Percentiles rank a stretch among this genome's conserved stretches.
phyloP scores from a whole-genome alignment of 2,888 invertebrate species.

The Himalopsyche kuldschensis region DNA sequence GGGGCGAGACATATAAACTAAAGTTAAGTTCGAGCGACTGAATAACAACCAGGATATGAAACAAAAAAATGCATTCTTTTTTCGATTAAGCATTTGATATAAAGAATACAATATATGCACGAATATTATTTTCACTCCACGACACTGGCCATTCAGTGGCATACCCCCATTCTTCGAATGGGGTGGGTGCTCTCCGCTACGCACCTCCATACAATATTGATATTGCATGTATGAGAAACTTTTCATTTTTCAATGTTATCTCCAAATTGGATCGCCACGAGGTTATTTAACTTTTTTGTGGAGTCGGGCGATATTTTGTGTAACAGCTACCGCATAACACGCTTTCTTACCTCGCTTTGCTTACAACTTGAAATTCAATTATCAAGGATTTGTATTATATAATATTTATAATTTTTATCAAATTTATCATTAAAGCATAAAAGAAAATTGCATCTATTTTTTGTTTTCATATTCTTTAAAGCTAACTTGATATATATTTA shows the following conservation, averaged over 20 bases:
- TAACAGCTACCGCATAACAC: conserved; percentile 27
- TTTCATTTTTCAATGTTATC: conserved; percentile 41
- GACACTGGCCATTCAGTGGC: not conserved
- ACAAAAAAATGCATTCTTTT: too few relatives aligned
- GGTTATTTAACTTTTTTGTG: conserved; percentile 40
- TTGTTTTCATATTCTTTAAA: too few relatives aligned
- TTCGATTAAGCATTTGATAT: too few relatives aligned
- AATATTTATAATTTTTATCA: not conserved
- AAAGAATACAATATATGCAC: too few relatives aligned
- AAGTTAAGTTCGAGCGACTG: too few relatives aligned
- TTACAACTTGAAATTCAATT: not conserved
- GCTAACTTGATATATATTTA: too few relatives aligned
- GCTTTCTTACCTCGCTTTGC: conserved; percentile 3
- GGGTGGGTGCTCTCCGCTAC: conserved; percentile 23
- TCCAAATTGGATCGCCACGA: conserved; percentile 40
- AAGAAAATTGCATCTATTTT: too few relatives aligned
- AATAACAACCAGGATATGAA: too few relatives aligned
- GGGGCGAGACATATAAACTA: too few relatives aligned
- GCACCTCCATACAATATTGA: conserved; percentile 40
- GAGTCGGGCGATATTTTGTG: not conserved
- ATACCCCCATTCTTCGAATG: not conserved
- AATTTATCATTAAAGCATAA: too few relatives aligned
- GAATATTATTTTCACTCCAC: not conserved
- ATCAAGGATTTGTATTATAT: not conserved
- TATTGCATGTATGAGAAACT: conserved; percentile 41